A percentile compares a stretch with the other conserved stretches of the same genome.
phyloP scores from a whole-genome alignment of 2,113 vertebrate genomes.

The Embiotoca jacksoni region DNA sequence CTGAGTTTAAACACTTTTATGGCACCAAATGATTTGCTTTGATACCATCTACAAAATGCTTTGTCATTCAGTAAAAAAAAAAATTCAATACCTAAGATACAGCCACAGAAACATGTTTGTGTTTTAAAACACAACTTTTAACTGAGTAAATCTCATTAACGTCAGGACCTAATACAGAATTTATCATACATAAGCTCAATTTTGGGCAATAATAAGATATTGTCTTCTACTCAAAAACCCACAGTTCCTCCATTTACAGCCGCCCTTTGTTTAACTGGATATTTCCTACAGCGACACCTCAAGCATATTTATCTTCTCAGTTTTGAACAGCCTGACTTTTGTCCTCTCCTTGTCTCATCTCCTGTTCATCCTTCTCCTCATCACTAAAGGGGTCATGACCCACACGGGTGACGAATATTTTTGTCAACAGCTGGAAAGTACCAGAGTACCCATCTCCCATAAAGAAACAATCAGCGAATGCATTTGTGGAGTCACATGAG shows the following conservation, averaged over 20 bases:
- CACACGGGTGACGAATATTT: constrained; percentile 12
- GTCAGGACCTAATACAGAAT: no score
- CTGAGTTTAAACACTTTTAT: no score
- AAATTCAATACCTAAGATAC: no score
- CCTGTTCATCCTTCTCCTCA: constrained; percentile 13
- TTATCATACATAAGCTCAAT: no score
- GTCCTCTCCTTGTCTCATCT: neutral
- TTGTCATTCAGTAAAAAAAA: no score
- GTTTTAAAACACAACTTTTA: no score
- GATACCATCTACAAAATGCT: no score
- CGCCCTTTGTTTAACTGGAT: neutral
- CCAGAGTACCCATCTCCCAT: constrained; percentile 11
- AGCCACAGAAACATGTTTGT: no score
- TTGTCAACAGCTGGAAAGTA: constrained; percentile 24
- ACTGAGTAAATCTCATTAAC: no score
- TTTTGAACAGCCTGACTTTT: neutral
- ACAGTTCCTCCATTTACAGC: neutral
- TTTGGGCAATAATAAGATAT: no score
- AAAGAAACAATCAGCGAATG: neutral
- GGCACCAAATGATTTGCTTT: no score
- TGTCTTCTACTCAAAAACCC: no score
- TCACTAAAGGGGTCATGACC: constrained; percentile 43
- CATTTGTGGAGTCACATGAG: neutral
- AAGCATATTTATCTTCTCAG: neutral
- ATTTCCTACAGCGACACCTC: neutral